Conservation (phyloP, 2,888 invertebrate genomes). For the Euplagia quadripunctaria region DNA sequence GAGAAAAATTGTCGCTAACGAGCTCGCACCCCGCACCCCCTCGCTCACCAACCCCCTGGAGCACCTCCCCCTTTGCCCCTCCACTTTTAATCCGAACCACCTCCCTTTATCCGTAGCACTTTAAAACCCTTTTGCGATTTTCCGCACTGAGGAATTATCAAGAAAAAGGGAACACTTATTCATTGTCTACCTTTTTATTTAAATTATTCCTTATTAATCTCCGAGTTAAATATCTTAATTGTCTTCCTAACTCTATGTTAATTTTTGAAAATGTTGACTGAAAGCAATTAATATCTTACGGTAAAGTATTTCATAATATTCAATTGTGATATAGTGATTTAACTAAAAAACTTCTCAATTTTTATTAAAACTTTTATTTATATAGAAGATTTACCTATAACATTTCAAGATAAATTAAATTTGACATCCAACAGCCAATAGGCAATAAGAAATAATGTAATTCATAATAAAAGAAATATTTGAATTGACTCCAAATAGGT, state of each 20-base stretch:
- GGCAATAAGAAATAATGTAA: slow-evolving; percentile 22
- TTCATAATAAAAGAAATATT: slow-evolving; percentile 47
- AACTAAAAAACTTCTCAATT: too few relatives aligned
- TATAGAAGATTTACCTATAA: background rate
- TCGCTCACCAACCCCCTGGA: slow-evolving; percentile 27
- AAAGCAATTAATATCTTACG: slow-evolving; percentile 21
- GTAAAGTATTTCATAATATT: too few relatives aligned
- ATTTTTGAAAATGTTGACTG: slow-evolving; percentile 16
- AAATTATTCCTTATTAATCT: slow-evolving; percentile 52
- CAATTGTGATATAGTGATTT: too few relatives aligned
- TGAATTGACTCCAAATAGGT: slow-evolving; percentile 57
- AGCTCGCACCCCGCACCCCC: slow-evolving; percentile 68
- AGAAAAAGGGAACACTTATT: slow-evolving; percentile 75
- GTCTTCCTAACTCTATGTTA: slow-evolving; percentile 28
- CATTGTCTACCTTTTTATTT: slow-evolving; percentile 64
- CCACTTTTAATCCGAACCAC: slow-evolving; percentile 77
- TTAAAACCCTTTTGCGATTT: slow-evolving; percentile 85
- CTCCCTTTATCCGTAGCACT: slow-evolving; percentile 78
- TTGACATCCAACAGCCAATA: slow-evolving; percentile 16
- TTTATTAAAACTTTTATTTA: too few relatives aligned
- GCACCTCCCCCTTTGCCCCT: slow-evolving; percentile 51
- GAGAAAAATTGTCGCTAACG: slow-evolving; percentile 87
- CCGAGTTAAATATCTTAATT: slow-evolving; percentile 52
- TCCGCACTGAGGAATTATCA: slow-evolving; percentile 78
- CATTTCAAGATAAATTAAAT: slow-evolving; percentile 7